Evolutionary conservation across 2,113 vertebrate genomes (phyloP).

Genomic region (Callospermophilus lateralis): DNA sequence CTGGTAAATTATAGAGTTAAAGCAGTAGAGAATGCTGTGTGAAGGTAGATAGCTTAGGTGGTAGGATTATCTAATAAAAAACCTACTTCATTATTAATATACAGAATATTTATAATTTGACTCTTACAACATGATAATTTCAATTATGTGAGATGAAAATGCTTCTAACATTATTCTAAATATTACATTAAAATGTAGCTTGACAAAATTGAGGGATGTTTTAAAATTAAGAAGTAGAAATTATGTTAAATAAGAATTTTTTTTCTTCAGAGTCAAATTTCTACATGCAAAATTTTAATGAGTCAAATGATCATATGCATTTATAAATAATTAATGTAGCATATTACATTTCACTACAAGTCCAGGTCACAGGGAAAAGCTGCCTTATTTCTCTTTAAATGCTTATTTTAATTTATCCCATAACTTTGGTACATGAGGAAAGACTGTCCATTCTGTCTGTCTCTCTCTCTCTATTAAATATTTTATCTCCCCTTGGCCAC

Average conservation of each 20-base stretch:
- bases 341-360: neutral
- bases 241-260: neutral
- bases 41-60: neutral
- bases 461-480: neutral
- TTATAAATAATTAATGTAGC: neutral
- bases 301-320: neutral
- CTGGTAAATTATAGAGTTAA: neutral
- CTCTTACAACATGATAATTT: neutral
- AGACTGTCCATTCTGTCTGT: neutral
- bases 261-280: neutral
- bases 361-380: neutral
- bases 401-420: neutral
- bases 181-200: neutral
- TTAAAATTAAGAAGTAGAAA: neutral
- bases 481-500: neutral
- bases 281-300: neutral
- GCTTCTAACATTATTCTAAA: neutral
- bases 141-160: neutral
- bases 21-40: neutral
- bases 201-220: neutral
- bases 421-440: neutral
- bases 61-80: neutral
- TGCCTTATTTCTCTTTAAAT: neutral
- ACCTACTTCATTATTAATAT: neutral
- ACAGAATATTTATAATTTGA: neutral